A percentile compares a stretch with the other conserved stretches of the same genome.
Conservation (phyloP, 2,888 invertebrate genomes). For the Ormyrus rosae region DNA sequence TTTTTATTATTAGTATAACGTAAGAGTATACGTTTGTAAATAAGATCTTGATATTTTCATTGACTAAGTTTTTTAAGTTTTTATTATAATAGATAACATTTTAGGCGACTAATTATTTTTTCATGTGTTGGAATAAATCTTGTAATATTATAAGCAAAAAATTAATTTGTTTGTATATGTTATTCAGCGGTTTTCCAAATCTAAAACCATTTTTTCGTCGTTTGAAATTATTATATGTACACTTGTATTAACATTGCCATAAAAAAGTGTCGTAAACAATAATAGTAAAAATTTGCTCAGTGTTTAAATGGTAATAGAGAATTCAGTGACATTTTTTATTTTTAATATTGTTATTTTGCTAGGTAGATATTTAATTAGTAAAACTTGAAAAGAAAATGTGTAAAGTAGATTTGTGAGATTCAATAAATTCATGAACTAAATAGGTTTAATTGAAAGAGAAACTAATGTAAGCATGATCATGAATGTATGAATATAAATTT, state of each 20-base stretch:
- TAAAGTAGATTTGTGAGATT: constrained; percentile 31
- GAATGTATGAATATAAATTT: constrained; percentile 23
- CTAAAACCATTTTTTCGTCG: constrained; percentile 9
- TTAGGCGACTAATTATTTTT: constrained; percentile 3
- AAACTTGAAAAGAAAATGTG: constrained; percentile 15
- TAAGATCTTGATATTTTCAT: constrained; percentile 39
- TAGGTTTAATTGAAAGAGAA: constrained; percentile 18
- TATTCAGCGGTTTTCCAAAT: constrained; percentile 30
- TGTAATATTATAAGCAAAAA: constrained; percentile 44
- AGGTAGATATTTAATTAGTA: constrained; percentile 29
- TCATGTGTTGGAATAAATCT: neutral
- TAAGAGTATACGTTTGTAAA: constrained; percentile 38
- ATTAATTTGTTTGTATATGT: constrained; percentile 19
- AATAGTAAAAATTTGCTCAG: constrained; percentile 11
- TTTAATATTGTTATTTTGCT: constrained; percentile 63
- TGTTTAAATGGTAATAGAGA: constrained; percentile 52
- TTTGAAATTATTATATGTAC: constrained; percentile 11
- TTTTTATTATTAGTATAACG: constrained; percentile 12
- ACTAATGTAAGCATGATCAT: constrained; percentile 27
- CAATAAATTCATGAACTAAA: constrained; percentile 26
- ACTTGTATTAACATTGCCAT: constrained; percentile 25
- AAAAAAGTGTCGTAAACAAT: constrained; percentile 19
- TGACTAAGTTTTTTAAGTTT: constrained; percentile 19
- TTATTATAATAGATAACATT: constrained; percentile 13
- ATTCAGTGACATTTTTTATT: constrained; percentile 64